phyloP scores from a whole-genome alignment of 2,797 vertebrate species.

The Botia kubotai region DNA sequence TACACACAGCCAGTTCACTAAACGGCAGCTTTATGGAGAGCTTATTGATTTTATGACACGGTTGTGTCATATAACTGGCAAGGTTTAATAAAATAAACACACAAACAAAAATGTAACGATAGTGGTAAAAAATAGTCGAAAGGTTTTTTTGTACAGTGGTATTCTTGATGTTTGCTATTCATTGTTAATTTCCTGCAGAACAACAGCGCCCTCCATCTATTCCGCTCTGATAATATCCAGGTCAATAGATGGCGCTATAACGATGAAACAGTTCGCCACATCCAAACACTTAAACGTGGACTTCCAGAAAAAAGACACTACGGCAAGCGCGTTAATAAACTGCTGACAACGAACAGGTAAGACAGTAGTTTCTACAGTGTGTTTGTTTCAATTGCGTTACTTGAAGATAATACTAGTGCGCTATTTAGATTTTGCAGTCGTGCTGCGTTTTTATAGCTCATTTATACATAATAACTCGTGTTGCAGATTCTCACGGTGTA shows the following conservation, averaged over 20 bases:
- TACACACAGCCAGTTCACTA: too few relatives aligned
- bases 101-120: too few relatives aligned
- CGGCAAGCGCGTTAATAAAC: neutral
- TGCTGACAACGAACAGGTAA: neutral
- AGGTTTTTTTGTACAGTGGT: too few relatives aligned
- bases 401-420: neutral
- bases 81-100: too few relatives aligned
- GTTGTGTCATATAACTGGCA: too few relatives aligned
- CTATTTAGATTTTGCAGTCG: neutral
- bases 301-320: neutral
- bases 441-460: neutral
- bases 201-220: neutral
- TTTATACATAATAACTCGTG: neutral
- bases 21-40: too few relatives aligned
- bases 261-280: neutral
- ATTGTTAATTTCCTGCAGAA: neutral
- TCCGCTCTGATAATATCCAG: neutral
- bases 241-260: conserved; percentile 24
- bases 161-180: too few relatives aligned
- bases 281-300: neutral
- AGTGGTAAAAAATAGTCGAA: too few relatives aligned
- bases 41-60: too few relatives aligned
- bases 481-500: neutral
- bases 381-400: neutral
- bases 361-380: neutral